phyloP scores from a whole-genome alignment of 2,888 invertebrate species.

The Nomada fucata region DNA sequence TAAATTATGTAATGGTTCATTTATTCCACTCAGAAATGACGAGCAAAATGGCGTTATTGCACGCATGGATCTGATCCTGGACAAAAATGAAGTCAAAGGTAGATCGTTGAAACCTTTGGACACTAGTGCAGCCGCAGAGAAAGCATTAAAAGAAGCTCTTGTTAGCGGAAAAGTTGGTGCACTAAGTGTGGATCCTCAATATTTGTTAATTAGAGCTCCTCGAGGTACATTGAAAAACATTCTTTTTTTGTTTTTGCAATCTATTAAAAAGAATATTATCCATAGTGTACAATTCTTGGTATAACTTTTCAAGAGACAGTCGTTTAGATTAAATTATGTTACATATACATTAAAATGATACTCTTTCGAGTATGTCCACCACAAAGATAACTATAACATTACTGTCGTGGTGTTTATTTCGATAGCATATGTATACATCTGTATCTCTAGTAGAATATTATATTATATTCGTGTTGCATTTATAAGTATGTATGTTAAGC shows the following conservation, averaged over 20 bases:
- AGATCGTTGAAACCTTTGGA: conserved; percentile 80
- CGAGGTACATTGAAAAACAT: conserved; percentile 85
- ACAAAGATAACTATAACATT: too few species aligned
- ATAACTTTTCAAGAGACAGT: too few species aligned
- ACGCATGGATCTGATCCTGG: conserved; percentile 90
- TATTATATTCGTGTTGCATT: conserved; percentile 17
- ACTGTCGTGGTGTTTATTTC: conserved; percentile 32
- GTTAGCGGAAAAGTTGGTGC: conserved; percentile 91
- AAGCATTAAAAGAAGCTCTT: conserved; percentile 89
- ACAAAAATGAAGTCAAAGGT: conserved; percentile 85
- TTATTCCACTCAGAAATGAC: conserved; percentile 64
- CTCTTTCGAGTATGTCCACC: too few species aligned
- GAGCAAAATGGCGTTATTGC: conserved; percentile 90
- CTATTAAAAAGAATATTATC: too few species aligned
- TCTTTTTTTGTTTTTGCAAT: too few species aligned
- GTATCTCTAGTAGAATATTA: not conserved
- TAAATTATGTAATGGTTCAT: not conserved
- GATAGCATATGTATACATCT: conserved; percentile 9
- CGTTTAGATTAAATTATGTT: too few species aligned
- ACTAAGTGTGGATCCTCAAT: conserved; percentile 92
- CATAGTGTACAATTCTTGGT: too few species aligned
- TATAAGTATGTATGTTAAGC: conserved; percentile 24
- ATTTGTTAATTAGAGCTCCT: conserved; percentile 89
- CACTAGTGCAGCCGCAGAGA: conserved; percentile 83
- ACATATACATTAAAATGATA: too few species aligned